Conservation (phyloP, 2,113 vertebrate genomes). For the Myrmecophaga tridactyla region DNA sequence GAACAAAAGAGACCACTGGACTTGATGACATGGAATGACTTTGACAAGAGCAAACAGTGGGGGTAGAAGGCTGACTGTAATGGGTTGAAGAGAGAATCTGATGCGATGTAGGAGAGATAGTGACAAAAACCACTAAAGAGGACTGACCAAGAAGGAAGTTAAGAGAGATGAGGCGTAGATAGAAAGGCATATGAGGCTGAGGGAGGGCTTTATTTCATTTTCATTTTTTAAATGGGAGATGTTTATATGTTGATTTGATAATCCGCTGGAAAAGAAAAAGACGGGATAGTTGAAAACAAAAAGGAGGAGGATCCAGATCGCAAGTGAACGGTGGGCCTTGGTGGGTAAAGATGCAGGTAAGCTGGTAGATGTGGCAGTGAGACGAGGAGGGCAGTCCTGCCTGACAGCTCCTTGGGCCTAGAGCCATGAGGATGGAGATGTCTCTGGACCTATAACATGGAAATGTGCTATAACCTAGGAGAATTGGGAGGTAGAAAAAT, state of each 20-base stretch:
- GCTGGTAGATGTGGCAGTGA: neutral
- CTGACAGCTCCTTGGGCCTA: neutral
- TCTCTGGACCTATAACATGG: neutral
- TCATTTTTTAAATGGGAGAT: neutral
- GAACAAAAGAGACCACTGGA: neutral
- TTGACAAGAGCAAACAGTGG: neutral
- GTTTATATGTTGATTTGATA: neutral
- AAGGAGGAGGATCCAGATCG: neutral
- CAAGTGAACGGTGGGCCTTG: neutral
- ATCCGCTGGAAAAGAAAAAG: constrained; percentile 3
- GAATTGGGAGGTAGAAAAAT: neutral
- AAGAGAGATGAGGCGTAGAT: neutral
- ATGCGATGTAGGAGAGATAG: neutral
- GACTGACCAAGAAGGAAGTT: neutral
- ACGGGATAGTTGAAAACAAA: neutral
- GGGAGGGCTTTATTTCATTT: neutral
- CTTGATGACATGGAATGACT: neutral
- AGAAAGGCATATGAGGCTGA: neutral
- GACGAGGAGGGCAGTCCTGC: neutral
- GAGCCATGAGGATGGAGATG: neutral
- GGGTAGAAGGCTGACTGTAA: neutral
- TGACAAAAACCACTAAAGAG: neutral
- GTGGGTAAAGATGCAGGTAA: neutral
- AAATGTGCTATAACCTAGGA: neutral
- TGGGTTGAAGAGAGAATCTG: neutral